phyloP scores from a whole-genome alignment of 2,888 invertebrate species.

The Nezara viridula region DNA sequence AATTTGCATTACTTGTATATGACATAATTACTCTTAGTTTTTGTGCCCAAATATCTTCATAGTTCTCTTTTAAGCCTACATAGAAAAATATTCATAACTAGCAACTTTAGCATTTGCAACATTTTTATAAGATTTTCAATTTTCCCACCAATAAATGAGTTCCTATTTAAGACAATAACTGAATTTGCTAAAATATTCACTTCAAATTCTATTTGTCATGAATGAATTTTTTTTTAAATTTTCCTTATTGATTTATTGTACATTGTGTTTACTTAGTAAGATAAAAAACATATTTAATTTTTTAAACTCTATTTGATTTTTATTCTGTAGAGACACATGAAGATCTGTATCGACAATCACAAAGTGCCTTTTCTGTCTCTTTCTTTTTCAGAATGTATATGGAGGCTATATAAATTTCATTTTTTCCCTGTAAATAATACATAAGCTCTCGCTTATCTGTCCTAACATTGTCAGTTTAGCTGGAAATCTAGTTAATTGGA shows the following conservation, averaged over 20 bases:
- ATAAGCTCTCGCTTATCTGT: too few species aligned
- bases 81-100: background rate
- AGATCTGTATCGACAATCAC: background rate
- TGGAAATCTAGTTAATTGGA: too few species aligned
- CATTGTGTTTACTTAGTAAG: too few species aligned
- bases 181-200: background rate
- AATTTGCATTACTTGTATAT: background rate
- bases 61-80: background rate
- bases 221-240: background rate
- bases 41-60: background rate
- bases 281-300: too few species aligned
- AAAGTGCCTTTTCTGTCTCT: background rate
- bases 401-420: background rate
- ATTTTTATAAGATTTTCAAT: background rate
- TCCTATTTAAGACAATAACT: constrained; percentile 20
- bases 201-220: background rate
- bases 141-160: background rate
- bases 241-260: background rate
- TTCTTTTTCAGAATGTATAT: background rate
- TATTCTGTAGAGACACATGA: background rate
- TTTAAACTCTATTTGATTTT: background rate
- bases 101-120: background rate
- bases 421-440: too few species aligned
- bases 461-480: too few species aligned
- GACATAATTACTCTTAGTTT: background rate